Evolutionary conservation across 2,797 vertebrate genomes (phyloP).

Genomic region (Chelmon rostratus): DNA sequence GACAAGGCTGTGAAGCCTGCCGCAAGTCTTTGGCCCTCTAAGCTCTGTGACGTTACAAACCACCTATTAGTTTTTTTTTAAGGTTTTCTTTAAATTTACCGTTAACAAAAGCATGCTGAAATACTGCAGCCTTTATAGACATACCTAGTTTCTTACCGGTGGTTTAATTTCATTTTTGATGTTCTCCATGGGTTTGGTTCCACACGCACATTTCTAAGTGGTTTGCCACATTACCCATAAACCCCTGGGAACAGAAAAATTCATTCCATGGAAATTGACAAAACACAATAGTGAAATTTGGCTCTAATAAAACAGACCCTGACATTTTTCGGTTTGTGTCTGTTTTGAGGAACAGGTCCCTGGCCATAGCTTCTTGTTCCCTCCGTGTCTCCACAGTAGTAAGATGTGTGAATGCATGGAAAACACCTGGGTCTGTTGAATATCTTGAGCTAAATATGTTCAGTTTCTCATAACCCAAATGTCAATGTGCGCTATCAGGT

Average conservation of each 20-base stretch:
- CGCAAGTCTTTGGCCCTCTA: slow-evolving; percentile 23
- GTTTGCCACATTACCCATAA: slow-evolving; percentile 75
- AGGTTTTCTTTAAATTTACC: slow-evolving; percentile 53
- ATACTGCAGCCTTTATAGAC: slow-evolving; percentile 63
- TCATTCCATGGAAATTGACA: slow-evolving; percentile 63
- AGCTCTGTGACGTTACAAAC: slow-evolving; percentile 45
- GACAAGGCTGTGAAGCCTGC: slow-evolving; percentile 45
- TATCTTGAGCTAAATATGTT: slow-evolving; percentile 8
- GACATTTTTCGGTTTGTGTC: slow-evolving; percentile 48
- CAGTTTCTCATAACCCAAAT: background rate
- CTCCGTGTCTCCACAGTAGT: slow-evolving; percentile 1
- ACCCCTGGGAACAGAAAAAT: slow-evolving; percentile 66
- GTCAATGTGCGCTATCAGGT: background rate
- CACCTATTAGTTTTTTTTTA: slow-evolving; percentile 43
- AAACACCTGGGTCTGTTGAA: slow-evolving; percentile 45
- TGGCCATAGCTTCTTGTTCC: slow-evolving; percentile 42
- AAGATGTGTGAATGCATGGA: slow-evolving; percentile 35
- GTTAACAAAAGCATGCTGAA: slow-evolving; percentile 45
- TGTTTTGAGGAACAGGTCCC: slow-evolving; percentile 50
- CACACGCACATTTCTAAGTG: slow-evolving; percentile 67
- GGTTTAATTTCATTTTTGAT: slow-evolving; percentile 71
- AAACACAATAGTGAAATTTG: slow-evolving; percentile 69
- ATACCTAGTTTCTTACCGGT: slow-evolving; percentile 61
- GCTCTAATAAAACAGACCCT: slow-evolving; percentile 63
- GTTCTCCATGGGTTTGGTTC: slow-evolving; percentile 61